These are phyloP conservation scores for Turritopsis dohrnii DNA, from an alignment of 30 jellyfish, hydroid and myxozoan genomes.

Conservation along the genomic window DNA sequence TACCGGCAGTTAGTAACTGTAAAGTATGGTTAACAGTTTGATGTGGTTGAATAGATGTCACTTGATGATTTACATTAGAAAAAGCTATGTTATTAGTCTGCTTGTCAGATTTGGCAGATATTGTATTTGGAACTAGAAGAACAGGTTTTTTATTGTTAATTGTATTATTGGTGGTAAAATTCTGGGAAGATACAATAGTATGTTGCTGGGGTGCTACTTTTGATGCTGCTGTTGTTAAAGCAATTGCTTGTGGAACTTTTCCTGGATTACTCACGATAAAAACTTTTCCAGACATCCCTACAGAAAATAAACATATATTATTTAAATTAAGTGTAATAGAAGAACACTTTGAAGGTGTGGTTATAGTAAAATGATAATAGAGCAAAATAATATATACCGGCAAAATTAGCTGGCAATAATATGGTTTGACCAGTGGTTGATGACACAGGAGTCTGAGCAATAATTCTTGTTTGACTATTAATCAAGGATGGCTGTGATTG, in stretches of 20 bases:
- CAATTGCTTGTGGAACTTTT: constrained; percentile 28
- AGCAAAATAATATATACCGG: constrained; percentile 7
- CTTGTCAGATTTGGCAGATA: neutral
- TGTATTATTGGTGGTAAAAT: neutral
- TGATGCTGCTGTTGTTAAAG: neutral
- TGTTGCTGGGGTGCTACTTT: neutral
- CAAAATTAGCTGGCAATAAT: constrained; percentile 33
- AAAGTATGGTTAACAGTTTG: constrained; percentile 8
- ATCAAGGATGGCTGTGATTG: neutral
- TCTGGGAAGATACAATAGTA: neutral
- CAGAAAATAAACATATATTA: neutral
- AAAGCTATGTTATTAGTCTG: neutral
- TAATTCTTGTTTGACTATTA: neutral
- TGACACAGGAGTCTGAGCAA: neutral
- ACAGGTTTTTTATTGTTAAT: neutral
- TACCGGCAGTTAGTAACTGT: neutral
- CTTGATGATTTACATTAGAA: neutral
- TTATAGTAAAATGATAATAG: neutral
- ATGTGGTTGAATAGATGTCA: neutral
- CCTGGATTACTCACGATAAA: constrained; percentile 21
- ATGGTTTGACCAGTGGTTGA: constrained; percentile 28
- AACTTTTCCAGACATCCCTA: constrained; percentile 45
- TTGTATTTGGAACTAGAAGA: neutral
- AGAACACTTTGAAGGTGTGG: neutral
- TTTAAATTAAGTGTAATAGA: neutral